phyloP scores from a whole-genome alignment of 2,888 invertebrate genomes.

The Lasius fuliginosus region DNA sequence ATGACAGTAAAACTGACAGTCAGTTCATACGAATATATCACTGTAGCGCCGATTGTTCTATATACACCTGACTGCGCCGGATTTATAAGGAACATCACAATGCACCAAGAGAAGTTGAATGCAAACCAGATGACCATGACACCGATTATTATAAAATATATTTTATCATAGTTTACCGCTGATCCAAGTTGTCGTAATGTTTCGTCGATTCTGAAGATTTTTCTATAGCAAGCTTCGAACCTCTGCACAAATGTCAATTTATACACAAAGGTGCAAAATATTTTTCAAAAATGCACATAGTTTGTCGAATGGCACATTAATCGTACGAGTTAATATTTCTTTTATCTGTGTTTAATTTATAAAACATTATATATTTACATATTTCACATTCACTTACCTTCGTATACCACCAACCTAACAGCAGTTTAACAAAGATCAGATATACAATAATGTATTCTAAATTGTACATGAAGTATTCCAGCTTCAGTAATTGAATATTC shows the following conservation, averaged over 20 bases:
- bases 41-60: not conserved
- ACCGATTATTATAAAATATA: constrained; percentile 20
- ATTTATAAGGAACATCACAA: not conserved
- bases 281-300: not conserved
- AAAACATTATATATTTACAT: not conserved
- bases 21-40: not conserved
- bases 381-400: constrained; percentile 18
- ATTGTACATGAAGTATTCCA: not conserved
- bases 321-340: not conserved
- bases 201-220: constrained; percentile 44
- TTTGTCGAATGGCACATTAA: not conserved
- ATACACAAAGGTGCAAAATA: not conserved
- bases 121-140: not conserved
- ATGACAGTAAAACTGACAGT: not conserved
- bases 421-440: not conserved
- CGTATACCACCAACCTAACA: not conserved
- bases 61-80: not conserved
- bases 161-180: constrained; percentile 9
- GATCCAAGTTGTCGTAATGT: constrained; percentile 58
- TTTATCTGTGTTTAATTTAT: not conserved
- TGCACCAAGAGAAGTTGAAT: not conserved
- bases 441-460: not conserved
- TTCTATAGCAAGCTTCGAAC: not conserved
- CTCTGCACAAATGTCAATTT: constrained; percentile 8
- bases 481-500: not conserved